A percentile compares a stretch with the other conserved stretches of the same genome.
Conservation (phyloP, 2,888 invertebrate genomes). For the Harpagoxenus sublaevis region DNA sequence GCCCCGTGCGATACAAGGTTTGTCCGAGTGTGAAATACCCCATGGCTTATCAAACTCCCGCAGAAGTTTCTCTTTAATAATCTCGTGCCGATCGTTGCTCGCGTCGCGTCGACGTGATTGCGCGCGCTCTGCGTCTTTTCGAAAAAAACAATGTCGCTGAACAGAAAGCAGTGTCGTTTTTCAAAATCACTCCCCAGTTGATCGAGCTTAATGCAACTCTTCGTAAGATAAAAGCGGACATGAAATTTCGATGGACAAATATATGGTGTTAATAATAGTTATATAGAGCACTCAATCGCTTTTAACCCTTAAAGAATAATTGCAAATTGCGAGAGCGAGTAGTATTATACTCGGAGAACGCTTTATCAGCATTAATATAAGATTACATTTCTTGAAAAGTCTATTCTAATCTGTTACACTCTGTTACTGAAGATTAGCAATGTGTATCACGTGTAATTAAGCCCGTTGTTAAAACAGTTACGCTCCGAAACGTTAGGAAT, state of each 20-base stretch:
- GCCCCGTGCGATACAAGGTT: constrained; percentile 81
- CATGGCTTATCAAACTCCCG: constrained; percentile 84
- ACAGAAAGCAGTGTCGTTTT: constrained; percentile 49
- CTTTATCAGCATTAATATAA: background rate
- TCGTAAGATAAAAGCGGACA: constrained; percentile 13
- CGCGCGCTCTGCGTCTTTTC: background rate
- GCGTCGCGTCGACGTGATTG: background rate
- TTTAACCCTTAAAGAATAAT: background rate
- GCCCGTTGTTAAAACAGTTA: constrained; percentile 40
- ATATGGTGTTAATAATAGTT: background rate
- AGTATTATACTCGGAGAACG: constrained; percentile 2
- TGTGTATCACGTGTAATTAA: constrained; percentile 43
- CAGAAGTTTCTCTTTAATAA: constrained; percentile 83
- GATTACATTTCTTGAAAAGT: constrained; percentile 35
- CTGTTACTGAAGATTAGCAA: constrained; percentile 40
- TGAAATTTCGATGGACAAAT: background rate
- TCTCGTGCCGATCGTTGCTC: constrained; percentile 62
- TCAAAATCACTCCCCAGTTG: constrained; percentile 39
- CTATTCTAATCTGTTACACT: constrained; percentile 36
- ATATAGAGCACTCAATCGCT: background rate
- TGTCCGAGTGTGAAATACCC: constrained; percentile 86
- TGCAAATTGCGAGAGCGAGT: background rate
- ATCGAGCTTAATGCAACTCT: constrained; percentile 60
- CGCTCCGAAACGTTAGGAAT: constrained; percentile 52
- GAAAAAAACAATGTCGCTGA: constrained; percentile 20